These are phyloP conservation scores for Tachina fera DNA, from an alignment of 2,888 invertebrate genomes.

Conservation along the genomic window DNA sequence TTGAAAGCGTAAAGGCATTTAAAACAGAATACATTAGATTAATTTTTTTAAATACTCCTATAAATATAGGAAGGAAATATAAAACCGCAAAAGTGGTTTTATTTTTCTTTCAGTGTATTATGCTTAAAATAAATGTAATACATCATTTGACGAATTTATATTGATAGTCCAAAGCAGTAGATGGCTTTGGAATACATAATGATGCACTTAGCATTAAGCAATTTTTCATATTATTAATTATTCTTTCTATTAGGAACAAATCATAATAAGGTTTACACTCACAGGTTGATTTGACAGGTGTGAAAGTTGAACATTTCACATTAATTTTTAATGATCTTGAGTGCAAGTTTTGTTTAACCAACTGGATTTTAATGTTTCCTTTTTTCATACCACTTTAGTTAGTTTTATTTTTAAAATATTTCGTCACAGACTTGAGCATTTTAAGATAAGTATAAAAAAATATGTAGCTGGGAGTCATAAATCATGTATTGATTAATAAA, in stretches of 20 bases:
- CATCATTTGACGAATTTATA: conserved; percentile 41
- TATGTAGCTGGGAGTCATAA: no score
- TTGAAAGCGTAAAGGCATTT: no score
- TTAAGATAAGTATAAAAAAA: no score
- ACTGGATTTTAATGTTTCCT: background rate
- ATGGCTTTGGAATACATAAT: conserved; percentile 64
- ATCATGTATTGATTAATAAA: no score
- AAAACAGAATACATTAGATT: no score
- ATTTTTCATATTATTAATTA: conserved; percentile 68
- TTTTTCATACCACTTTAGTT: background rate
- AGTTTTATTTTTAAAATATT: background rate
- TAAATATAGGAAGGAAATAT: no score
- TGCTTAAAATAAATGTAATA: conserved; percentile 33
- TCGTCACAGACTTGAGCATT: no score
- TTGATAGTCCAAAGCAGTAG: conserved; percentile 51
- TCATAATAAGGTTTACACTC: conserved; percentile 65
- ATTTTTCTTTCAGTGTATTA: conserved; percentile 15
- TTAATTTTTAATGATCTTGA: conserved; percentile 45
- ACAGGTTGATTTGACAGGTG: conserved; percentile 53
- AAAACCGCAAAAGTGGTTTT: background rate
- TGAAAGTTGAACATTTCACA: conserved; percentile 47
- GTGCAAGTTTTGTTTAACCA: background rate
- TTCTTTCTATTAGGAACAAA: conserved; percentile 55
- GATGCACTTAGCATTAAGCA: conserved; percentile 63
- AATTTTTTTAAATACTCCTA: no score